Percentiles rank a stretch among this genome's conserved stretches.
Evolutionary conservation across 2,888 invertebrate species (phyloP).

Genomic region (Megaustenia siamemsis): DNA sequence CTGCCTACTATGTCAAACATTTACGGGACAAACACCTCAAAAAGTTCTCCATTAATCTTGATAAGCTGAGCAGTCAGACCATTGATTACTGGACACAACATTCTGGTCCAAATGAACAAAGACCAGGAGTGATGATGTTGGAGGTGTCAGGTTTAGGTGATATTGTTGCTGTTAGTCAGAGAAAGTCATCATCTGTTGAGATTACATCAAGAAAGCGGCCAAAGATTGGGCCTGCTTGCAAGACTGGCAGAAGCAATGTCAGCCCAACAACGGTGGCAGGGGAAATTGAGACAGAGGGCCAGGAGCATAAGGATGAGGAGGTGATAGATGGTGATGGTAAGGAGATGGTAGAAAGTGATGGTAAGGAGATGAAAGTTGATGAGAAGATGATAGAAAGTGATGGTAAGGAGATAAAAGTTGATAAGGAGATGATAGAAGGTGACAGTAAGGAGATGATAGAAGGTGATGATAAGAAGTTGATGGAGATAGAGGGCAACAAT

Average conservation of each 20-base stretch:
- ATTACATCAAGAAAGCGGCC: neutral
- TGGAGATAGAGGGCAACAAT: too few relatives aligned
- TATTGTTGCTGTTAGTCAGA: neutral
- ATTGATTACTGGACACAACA: slow-evolving; percentile 45
- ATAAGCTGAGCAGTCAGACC: neutral
- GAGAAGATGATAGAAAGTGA: too few relatives aligned
- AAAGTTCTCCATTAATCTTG: slow-evolving; percentile 62
- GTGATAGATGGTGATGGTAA: neutral
- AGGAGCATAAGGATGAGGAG: neutral
- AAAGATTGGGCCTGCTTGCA: slow-evolving; percentile 27
- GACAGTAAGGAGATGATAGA: too few relatives aligned
- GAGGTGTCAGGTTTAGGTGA: slow-evolving; percentile 50
- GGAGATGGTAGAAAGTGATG: slow-evolving; percentile 5
- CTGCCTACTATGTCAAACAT: slow-evolving; percentile 66
- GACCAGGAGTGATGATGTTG: slow-evolving; percentile 33
- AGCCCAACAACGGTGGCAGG: neutral
- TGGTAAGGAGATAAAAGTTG: too few relatives aligned
- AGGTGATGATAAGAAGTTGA: too few relatives aligned
- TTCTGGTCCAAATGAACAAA: slow-evolving; percentile 12
- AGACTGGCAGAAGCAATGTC: neutral
- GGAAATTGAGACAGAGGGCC: too few relatives aligned
- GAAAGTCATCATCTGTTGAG: neutral
- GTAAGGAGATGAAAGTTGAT: too few relatives aligned
- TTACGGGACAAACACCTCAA: slow-evolving; percentile 67
- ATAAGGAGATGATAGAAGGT: slow-evolving; percentile 6